Base-by-base conservation (phyloP, 1,140 invertebrate species). In the Megalonaias nervosa region DNA sequence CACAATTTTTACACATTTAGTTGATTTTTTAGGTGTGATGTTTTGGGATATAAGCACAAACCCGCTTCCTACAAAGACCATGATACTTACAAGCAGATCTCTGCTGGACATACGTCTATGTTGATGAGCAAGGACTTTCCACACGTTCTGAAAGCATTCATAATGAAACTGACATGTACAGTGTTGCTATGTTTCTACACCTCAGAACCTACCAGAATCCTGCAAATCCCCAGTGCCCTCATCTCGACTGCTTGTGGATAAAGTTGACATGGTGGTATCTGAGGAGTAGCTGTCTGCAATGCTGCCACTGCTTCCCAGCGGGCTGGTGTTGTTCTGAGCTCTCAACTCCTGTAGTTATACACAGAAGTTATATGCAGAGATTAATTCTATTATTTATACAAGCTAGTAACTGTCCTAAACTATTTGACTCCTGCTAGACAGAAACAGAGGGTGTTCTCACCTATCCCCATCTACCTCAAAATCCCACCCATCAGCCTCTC, bases 231-330 rank as follows among this genome's bases (percentile, higher is more conserved):
- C 71, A 21, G 73, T 73, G 14, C 74, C 70, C 57, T 81, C 74
- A 31, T 78, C 72, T 38, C 81, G 80, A 73, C 82, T 85, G 19
- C 79, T 80, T 1, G 80, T 81, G 15, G 83, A 48, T 48, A 48
- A 48, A 48, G 38, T 48, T 48, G 38, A 85, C 17, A 84, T 65
- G 56, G 87, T 84, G 14, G 86, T 82, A 61, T 89, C 88, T 56
- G 89, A 89, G 16, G 87, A 85, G 67, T 86, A 84, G 69, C 88
- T 89, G 72, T 89, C 89, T 56, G 85, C 85, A 19, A 84, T 84
- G 74, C 88, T 89, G 17, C 89, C 88, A 65, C 84, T 86, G 72
- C 89, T 90, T 76, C 86, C 89, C 26, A 90, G 58, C 4, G 89
- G 89, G 83, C 89, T 90, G 66, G 80, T 75, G 66, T 86, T 89